A percentile compares a stretch with the other conserved stretches of the same genome.
Conservation (phyloP, 2,888 invertebrate genomes). For the Sphinx pinastri region DNA sequence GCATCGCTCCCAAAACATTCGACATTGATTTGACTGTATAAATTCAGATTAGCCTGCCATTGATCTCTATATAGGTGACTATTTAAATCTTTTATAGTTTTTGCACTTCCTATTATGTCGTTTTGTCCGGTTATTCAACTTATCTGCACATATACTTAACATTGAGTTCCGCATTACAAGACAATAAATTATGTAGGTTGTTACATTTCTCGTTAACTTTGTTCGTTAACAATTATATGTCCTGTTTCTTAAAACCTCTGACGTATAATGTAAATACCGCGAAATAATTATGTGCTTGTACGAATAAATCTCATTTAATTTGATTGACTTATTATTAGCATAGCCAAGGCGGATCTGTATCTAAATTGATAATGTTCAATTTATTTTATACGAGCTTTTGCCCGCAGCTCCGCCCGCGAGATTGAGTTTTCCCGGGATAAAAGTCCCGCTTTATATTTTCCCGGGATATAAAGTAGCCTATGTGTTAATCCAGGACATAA, state of each 20-base stretch:
- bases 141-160: neutral
- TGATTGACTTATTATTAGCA: too few relatives aligned
- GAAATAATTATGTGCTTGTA: neutral
- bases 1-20: conserved; percentile 29
- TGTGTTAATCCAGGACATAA: too few relatives aligned
- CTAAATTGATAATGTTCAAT: too few relatives aligned
- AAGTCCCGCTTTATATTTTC: too few relatives aligned
- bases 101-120: conserved; percentile 15
- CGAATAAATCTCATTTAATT: too few relatives aligned
- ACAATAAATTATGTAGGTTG: conserved; percentile 1
- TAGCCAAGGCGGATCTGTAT: too few relatives aligned
- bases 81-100: conserved; percentile 8
- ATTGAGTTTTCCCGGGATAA: too few relatives aligned
- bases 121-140: conserved; percentile 18
- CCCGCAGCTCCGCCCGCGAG: too few relatives aligned
- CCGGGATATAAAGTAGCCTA: too few relatives aligned
- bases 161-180: conserved; percentile 8
- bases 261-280: neutral
- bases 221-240: neutral
- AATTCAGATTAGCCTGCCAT: conserved; percentile 24
- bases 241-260: conserved; percentile 16
- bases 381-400: too few relatives aligned
- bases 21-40: conserved; percentile 22
- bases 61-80: conserved; percentile 27
- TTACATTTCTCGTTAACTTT: conserved; percentile 4